Percentiles rank a stretch among this genome's conserved stretches.
These are phyloP conservation scores for Aromia moschata DNA, from an alignment of 2,888 invertebrate species.

Conservation along the genomic window DNA sequence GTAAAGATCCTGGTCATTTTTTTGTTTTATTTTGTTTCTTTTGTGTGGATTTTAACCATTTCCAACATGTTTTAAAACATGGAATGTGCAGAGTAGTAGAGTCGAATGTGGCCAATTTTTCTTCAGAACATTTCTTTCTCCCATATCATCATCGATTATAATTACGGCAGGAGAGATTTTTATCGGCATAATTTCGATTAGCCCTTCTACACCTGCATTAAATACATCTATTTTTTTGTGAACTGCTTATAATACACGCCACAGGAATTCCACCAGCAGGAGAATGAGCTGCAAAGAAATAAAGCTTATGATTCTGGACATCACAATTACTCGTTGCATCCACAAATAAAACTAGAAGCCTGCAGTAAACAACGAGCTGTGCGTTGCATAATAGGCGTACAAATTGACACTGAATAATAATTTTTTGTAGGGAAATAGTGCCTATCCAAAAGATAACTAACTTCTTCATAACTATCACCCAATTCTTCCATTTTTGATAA, in stretches of 20 bases:
- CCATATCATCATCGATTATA: not conserved
- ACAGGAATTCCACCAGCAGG: conserved; percentile 16
- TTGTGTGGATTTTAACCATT: not conserved
- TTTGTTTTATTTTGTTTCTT: not conserved
- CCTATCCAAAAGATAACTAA: not conserved
- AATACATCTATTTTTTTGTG: not conserved
- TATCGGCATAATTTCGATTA: not conserved
- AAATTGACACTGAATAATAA: conserved; percentile 27
- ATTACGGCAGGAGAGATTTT: not conserved
- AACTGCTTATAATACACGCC: conserved; percentile 11
- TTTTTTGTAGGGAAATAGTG: conserved; percentile 1
- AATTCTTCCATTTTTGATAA: conserved; percentile 3
- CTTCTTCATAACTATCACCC: not conserved
- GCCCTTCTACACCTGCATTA: not conserved
- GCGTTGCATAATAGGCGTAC: conserved; percentile 26
- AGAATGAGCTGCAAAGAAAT: conserved; percentile 18
- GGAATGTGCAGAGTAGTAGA: not conserved
- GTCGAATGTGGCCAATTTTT: not conserved
- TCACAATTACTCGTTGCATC: conserved; percentile 23
- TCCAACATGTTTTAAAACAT: not conserved
- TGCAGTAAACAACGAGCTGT: conserved; percentile 15
- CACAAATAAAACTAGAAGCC: conserved; percentile 21
- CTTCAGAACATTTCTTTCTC: not conserved
- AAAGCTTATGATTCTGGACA: conserved; percentile 22
- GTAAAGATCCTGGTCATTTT: not conserved